Conservation (phyloP, 2,797 vertebrate genomes). For the Melanotaenia pygmaea region DNA sequence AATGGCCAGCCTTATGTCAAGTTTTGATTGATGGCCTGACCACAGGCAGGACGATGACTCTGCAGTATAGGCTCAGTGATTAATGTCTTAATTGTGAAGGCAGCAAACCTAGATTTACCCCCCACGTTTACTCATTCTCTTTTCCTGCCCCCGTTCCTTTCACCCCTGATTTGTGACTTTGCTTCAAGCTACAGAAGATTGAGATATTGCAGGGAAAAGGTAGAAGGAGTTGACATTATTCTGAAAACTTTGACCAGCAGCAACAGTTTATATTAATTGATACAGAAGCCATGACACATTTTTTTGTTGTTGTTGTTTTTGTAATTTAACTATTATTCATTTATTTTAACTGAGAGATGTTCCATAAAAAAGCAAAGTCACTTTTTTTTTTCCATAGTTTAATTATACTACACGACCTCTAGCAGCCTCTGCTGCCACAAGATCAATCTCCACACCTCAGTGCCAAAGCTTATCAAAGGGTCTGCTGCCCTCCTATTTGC, state of each 20-base stretch:
- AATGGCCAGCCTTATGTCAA: conserved; percentile 56
- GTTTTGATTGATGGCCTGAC: conserved; percentile 75
- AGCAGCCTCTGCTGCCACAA: background rate
- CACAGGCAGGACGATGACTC: conserved; percentile 78
- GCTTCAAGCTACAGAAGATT: conserved; percentile 32
- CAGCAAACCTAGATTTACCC: conserved; percentile 69
- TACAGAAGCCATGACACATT: background rate
- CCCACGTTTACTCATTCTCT: conserved; percentile 4
- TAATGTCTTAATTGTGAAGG: conserved; percentile 84
- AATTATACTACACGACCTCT: conserved; percentile 27
- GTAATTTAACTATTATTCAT: background rate
- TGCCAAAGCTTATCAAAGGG: conserved; percentile 39
- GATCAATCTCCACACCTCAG: conserved; percentile 32
- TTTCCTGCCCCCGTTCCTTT: conserved; percentile 16
- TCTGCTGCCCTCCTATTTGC: conserved; percentile 23
- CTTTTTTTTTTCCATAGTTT: background rate
- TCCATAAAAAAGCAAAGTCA: background rate
- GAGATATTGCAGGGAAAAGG: conserved; percentile 19
- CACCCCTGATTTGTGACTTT: conserved; percentile 48
- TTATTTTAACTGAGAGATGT: conserved; percentile 7
- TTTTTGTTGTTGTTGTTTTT: background rate
- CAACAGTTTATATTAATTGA: conserved; percentile 5
- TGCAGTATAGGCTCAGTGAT: conserved; percentile 77
- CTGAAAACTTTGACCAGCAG: conserved; percentile 10
- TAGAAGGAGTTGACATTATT: conserved; percentile 5